phyloP scores from a whole-genome alignment of 2,888 invertebrate species.

The Eilema griseolum region DNA sequence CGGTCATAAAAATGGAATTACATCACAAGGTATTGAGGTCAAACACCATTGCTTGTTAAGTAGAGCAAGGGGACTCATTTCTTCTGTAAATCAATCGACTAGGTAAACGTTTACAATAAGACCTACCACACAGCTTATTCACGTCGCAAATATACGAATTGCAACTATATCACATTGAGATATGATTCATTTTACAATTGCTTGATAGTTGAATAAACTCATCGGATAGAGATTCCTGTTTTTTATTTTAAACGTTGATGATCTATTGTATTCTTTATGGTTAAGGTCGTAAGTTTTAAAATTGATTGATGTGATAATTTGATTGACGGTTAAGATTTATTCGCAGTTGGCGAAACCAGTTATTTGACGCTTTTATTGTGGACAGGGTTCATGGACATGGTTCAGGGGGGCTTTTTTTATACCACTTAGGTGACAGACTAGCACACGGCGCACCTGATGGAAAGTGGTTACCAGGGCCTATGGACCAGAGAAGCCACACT shows the following conservation, averaged over 20 bases:
- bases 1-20: constrained; percentile 23
- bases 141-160: background rate
- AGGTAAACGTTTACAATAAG: constrained; percentile 6
- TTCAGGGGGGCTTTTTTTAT: background rate
- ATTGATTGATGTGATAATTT: constrained; percentile 11
- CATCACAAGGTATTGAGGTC: constrained; percentile 29
- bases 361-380: constrained; percentile 25
- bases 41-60: background rate
- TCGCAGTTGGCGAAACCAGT: constrained; percentile 45
- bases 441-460: too few species aligned
- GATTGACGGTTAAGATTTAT: constrained; percentile 31
- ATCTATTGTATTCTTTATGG: constrained; percentile 21
- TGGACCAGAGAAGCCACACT: too few species aligned
- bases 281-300: constrained; percentile 5
- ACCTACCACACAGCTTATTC: constrained; percentile 9
- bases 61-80: background rate
- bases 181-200: background rate
- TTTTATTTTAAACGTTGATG: constrained; percentile 8
- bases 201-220: background rate
- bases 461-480: too few species aligned
- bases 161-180: background rate
- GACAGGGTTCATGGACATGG: constrained; percentile 53
- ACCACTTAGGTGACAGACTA: too few species aligned
- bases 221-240: constrained; percentile 5
- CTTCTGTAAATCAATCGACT: background rate